Conservation (phyloP, 1,140 invertebrate genomes). For the Battus philenor region DNA sequence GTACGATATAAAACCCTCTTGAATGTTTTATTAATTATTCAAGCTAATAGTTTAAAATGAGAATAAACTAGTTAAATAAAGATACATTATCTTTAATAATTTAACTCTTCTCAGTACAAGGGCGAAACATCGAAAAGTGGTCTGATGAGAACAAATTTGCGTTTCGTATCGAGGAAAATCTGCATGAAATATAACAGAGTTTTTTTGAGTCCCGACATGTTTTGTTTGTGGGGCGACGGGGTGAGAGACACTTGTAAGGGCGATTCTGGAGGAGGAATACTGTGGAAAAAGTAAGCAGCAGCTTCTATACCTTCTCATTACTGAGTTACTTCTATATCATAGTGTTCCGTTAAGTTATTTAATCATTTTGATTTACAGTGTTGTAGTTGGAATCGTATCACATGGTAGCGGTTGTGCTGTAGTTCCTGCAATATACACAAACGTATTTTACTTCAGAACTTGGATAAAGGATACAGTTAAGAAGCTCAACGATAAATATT, state of each 20-base stretch:
- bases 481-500: conserved; percentile 23
- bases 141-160: conserved; percentile 25
- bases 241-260: conserved; percentile 41
- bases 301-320: not conserved
- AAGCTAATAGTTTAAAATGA: no score
- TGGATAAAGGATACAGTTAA: conserved; percentile 30
- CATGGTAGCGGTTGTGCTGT: conserved; percentile 30
- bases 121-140: conserved; percentile 18
- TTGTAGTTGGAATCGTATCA: conserved; percentile 37
- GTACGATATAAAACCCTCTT: no score
- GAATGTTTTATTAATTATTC: no score
- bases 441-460: conserved; percentile 28
- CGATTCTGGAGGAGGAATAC: conserved; percentile 44
- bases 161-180: conserved; percentile 19
- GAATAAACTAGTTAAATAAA: no score
- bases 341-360: no score
- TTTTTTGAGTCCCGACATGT: conserved; percentile 36
- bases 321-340: not conserved
- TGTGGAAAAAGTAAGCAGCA: conserved; percentile 31
- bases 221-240: conserved; percentile 40
- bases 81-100: no score
- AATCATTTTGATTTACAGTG: conserved; percentile 23
- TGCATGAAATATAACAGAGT: conserved; percentile 29
- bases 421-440: conserved; percentile 34
- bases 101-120: no score